phyloP scores from a whole-genome alignment of 2,113 vertebrate species.

The Passer montanus region DNA sequence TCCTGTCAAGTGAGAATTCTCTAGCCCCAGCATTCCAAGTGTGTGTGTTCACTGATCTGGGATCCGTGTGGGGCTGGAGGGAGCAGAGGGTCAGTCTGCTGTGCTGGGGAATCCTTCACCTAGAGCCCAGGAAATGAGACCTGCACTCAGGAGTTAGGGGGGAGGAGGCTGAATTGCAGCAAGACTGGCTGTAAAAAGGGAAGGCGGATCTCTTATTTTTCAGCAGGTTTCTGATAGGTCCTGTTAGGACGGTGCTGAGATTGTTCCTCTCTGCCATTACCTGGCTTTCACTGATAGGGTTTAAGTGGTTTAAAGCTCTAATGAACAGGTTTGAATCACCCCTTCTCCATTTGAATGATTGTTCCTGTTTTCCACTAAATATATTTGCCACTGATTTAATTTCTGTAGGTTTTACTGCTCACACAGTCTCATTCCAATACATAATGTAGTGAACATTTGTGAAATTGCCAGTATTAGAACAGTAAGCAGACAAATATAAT shows the following conservation, averaged over 20 bases:
- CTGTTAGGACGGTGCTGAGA: neutral
- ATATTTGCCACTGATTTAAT: neutral
- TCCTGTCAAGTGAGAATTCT: neutral
- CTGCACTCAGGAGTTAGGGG: neutral
- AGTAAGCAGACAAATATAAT: neutral
- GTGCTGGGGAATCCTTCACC: neutral
- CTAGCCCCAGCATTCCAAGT: rapidly evolving
- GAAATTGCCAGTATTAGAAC: neutral
- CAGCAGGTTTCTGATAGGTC: neutral
- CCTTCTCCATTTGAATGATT: neutral
- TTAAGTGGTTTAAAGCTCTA: neutral
- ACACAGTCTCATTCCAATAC: neutral
- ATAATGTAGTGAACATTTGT: neutral
- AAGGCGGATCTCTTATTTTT: neutral
- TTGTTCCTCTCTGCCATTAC: neutral
- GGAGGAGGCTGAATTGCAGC: neutral
- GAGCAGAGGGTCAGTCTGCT: neutral
- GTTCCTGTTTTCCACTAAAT: neutral
- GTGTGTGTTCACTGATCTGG: neutral
- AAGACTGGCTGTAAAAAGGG: neutral
- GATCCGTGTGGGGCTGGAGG: neutral
- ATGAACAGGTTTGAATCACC: neutral
- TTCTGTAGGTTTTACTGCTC: neutral
- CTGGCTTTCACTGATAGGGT: neutral
- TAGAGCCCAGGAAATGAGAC: neutral